Evolutionary conservation across 2,113 vertebrate species (phyloP).

Genomic region (Callipepla californica): DNA sequence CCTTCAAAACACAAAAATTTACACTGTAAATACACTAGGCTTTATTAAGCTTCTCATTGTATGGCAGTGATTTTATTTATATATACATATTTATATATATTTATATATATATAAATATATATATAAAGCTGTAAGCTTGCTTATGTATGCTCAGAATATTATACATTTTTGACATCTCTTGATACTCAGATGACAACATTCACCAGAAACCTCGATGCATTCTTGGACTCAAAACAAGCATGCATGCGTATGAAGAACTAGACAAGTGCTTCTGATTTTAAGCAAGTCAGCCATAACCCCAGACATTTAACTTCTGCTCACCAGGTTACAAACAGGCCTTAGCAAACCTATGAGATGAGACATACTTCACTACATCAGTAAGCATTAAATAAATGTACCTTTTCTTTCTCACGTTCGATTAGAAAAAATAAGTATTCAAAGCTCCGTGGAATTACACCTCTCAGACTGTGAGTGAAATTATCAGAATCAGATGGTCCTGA

Average conservation of each 20-base stretch:
- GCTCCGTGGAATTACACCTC: conserved; percentile 95
- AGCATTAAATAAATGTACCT: conserved; percentile 74
- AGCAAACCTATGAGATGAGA: background rate
- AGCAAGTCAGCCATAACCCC: background rate
- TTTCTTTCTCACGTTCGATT: conserved; percentile 93
- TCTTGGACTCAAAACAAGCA: background rate
- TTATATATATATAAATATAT: too few species aligned
- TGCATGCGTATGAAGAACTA: background rate
- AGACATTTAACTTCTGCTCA: background rate
- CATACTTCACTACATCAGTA: background rate
- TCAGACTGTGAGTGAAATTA: conserved; percentile 92
- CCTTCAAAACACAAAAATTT: conserved; percentile 76
- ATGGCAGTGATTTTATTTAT: background rate
- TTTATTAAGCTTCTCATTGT: background rate
- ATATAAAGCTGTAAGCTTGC: background rate
- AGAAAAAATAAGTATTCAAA: conserved; percentile 98
- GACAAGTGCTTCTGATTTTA: background rate
- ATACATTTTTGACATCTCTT: background rate
- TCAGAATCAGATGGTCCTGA: conserved; percentile 93
- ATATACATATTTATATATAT: too few species aligned
- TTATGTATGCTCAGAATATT: background rate
- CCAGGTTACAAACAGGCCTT: background rate
- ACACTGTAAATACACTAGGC: background rate
- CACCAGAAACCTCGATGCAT: background rate
- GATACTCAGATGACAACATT: background rate